These are phyloP conservation scores for Nasua narica DNA, from an alignment of 2,797 vertebrate genomes.

Conservation along the genomic window DNA sequence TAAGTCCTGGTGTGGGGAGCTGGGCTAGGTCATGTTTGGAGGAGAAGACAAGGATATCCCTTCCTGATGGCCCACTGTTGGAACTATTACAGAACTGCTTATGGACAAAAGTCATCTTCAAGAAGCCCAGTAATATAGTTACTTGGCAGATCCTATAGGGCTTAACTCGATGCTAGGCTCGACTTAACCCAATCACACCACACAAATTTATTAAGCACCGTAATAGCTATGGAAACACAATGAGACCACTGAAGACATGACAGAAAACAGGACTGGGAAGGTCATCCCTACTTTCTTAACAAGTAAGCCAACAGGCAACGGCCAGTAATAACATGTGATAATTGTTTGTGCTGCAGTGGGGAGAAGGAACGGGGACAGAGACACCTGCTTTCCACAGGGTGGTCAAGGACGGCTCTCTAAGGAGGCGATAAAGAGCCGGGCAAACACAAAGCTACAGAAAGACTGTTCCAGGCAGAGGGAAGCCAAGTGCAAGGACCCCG, in stretches of 20 bases:
- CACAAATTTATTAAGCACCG: neutral
- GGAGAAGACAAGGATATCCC: neutral
- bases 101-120: neutral
- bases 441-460: too few species aligned
- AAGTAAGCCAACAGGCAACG: neutral
- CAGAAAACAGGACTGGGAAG: neutral
- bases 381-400: neutral
- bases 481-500: neutral
- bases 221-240: neutral
- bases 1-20: neutral
- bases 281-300: neutral
- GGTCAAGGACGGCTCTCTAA: neutral
- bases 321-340: neutral
- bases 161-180: neutral
- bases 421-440: neutral
- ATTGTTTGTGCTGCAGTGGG: neutral
- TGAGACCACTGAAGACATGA: neutral
- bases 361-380: neutral
- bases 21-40: neutral
- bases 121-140: neutral
- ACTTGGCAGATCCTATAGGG: neutral
- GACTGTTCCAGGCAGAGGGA: neutral
- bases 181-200: neutral
- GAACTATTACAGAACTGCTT: neutral
- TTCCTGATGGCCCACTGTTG: neutral